Evolutionary conservation across 1,140 invertebrate species (phyloP), one percentile per base, ranked within the genome.

Genomic region (Zaprionus tsacasi): DNA sequence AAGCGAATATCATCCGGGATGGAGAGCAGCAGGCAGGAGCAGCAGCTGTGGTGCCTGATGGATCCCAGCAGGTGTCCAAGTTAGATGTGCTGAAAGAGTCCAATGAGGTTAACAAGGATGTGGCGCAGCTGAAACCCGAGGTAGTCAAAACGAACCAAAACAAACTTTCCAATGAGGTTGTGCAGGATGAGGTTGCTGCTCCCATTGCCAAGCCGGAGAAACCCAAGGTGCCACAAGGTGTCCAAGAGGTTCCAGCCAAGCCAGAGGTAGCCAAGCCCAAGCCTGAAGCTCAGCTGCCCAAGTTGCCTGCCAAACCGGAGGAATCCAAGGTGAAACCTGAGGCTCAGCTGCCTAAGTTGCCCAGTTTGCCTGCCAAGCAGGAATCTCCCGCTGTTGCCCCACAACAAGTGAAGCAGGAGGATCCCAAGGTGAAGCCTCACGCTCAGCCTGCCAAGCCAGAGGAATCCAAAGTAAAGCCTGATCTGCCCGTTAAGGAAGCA

Each of bases 141-240:
- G 13, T 17, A 55, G 52, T 17, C 10, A 55, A 40, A 10, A 33
- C 33, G 11, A 56, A 57, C n/a, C 21, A 43, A 7, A 3, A 38
- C 17, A 57, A 57, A 17, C 17, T 66, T 6, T 35, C 35, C 50
- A 71, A 59, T 48, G 60, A 65, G 13, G 68, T 59, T 33, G 1
- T 57, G 30, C 15, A 59, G n/a, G 66, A 63, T n/a, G 66, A 63
- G n/a, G 57, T 52, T 33, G 40, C 40, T 45, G 11, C 11, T 3
- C 11, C 38, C 6, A 8, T 55, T 6, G 12, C 36, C 17, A 12
- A 38, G 12, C 60, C 60, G 7, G 30, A 38, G 25, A 21, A 52
- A 15, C 13, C 43, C 38, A 17, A 45, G 17, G 11, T 48, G 1
- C 45, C n/a, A 0, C 3, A 48, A 30, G 25, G 50, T 21, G 21